Evolutionary conservation across 1,140 invertebrate species (phyloP).

Genomic region (Drosophila lacertosa): DNA sequence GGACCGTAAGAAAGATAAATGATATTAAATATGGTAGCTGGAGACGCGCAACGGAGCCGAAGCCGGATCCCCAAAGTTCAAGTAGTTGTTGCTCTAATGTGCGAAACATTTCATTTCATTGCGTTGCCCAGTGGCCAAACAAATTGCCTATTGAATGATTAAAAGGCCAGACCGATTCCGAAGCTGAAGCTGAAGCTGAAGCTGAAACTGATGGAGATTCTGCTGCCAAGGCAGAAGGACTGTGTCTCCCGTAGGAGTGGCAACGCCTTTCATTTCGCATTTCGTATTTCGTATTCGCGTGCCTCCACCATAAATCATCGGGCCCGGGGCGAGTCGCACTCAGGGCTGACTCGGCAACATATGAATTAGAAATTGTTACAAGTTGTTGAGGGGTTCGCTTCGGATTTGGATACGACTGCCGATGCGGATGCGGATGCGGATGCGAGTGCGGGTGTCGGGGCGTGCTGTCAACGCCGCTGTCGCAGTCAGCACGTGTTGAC

Average conservation of each 20-base stretch:
- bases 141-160: conserved; percentile 83
- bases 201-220: conserved; percentile 17
- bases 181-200: conserved; percentile 3
- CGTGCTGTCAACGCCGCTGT: conserved; percentile 65
- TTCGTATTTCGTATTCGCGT: conserved; percentile 70
- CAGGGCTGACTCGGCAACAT: conserved; percentile 57
- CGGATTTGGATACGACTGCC: background rate
- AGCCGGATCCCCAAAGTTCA: background rate
- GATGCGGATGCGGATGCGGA: background rate
- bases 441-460: conserved; percentile 3
- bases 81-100: conserved; percentile 60
- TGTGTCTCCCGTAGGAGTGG: conserved; percentile 1
- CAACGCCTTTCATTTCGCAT: conserved; percentile 59
- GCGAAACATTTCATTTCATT: conserved; percentile 77
- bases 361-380: conserved; percentile 81
- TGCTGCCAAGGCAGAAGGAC: background rate
- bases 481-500: conserved; percentile 73
- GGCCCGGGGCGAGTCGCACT: conserved; percentile 15
- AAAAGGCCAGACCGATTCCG: conserved; percentile 38
- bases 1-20: conserved; percentile 79
- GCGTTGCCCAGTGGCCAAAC: conserved; percentile 52
- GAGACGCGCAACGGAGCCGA: conserved; percentile 16
- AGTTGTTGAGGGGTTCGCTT: conserved; percentile 12
- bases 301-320: conserved; percentile 74
- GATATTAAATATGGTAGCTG: conserved; percentile 75